Conservation (phyloP, 92 coral and sea anemone genomes). For the Plumapathes pennacea region DNA sequence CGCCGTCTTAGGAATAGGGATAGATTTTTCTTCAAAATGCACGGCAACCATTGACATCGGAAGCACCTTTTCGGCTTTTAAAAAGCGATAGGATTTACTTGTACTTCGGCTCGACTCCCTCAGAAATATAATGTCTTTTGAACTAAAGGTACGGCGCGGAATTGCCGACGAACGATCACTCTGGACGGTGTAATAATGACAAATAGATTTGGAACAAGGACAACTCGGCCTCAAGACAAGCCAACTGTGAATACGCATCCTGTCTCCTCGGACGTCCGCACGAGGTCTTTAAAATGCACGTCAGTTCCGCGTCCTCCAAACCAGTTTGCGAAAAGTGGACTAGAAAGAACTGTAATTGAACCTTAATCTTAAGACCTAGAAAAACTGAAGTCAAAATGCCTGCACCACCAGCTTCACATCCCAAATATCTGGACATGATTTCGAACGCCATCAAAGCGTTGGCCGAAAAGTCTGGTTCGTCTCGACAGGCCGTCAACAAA, state of each 20-base stretch:
- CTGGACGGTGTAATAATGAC: not conserved
- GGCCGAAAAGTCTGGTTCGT: slow-evolving; percentile 71
- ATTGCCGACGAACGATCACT: not conserved
- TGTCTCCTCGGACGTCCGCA: slow-evolving; percentile 89
- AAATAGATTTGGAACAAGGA: slow-evolving; percentile 45
- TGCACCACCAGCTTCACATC: slow-evolving; percentile 47
- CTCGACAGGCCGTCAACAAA: slow-evolving; percentile 86
- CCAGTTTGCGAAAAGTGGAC: not conserved
- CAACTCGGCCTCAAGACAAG: slow-evolving; percentile 15
- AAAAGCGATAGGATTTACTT: too few relatives aligned
- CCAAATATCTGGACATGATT: slow-evolving; percentile 78
- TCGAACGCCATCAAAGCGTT: slow-evolving; percentile 56
- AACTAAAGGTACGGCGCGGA: not conserved
- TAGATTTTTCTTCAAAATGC: slow-evolving; percentile 8
- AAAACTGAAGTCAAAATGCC: slow-evolving; percentile 11
- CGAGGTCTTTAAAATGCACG: slow-evolving; percentile 11
- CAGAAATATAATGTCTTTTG: too few relatives aligned
- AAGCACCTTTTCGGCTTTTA: too few relatives aligned
- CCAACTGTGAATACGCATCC: not conserved
- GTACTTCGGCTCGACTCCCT: too few relatives aligned
- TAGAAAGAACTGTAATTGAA: not conserved
- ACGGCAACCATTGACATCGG: not conserved
- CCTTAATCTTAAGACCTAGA: not conserved
- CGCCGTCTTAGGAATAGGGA: not conserved
- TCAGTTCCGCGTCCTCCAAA: not conserved